Evolutionary conservation across 2,797 vertebrate genomes (phyloP).

Genomic region (Pampus argenteus): DNA sequence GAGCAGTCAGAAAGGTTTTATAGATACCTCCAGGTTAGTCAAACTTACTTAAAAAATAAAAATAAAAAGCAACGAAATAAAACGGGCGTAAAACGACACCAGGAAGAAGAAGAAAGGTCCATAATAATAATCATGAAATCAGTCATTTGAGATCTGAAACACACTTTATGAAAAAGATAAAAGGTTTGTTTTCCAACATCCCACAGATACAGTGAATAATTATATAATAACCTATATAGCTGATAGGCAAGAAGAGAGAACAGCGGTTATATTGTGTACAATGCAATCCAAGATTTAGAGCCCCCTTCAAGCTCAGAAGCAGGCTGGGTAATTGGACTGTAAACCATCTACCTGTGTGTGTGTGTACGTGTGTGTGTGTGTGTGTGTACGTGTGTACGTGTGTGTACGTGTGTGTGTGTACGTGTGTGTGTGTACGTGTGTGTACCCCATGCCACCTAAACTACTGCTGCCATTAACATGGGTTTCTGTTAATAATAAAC

Average conservation of each 20-base stretch:
- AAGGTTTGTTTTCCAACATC: neutral
- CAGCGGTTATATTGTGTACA: slow-evolving; percentile 41
- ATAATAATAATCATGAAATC: neutral
- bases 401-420: slow-evolving; percentile 12
- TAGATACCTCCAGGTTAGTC: too few relatives aligned
- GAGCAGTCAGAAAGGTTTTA: too few relatives aligned
- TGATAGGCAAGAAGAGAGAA: slow-evolving; percentile 6
- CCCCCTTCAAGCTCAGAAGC: slow-evolving; percentile 47
- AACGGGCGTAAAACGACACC: too few relatives aligned
- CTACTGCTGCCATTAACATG: slow-evolving; percentile 42
- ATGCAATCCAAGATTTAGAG: slow-evolving; percentile 68
- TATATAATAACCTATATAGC: neutral
- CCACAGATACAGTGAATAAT: slow-evolving; percentile 4
- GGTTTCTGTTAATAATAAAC: slow-evolving; percentile 57
- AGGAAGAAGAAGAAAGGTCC: neutral
- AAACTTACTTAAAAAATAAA: too few relatives aligned
- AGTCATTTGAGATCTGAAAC: slow-evolving; percentile 9
- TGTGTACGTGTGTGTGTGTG: slow-evolving; percentile 18
- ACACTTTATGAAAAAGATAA: slow-evolving; percentile 3
- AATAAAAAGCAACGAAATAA: neutral
- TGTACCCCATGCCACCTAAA: slow-evolving; percentile 43
- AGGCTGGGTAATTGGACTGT: slow-evolving; percentile 73
- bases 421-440: slow-evolving; percentile 3
- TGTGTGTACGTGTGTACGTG: neutral
- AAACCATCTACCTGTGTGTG: slow-evolving; percentile 56